Percentiles rank a stretch among this genome's conserved stretches.
Conservation (phyloP, 2,888 invertebrate species). For the Chaetogeoica ovagalla region DNA sequence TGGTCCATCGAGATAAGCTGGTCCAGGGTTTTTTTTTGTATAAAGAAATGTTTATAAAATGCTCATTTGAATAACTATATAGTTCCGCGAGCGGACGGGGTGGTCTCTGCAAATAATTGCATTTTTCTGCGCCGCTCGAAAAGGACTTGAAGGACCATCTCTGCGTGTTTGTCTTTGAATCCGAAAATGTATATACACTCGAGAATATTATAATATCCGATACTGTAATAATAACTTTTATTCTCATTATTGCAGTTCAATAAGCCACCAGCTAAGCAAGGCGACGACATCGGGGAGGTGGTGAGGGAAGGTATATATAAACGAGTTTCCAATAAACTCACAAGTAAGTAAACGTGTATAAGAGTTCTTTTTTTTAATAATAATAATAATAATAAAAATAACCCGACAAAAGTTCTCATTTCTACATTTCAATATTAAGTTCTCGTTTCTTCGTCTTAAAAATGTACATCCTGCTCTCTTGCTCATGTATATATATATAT, state of each 20-base stretch:
- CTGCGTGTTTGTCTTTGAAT: slow-evolving; percentile 41
- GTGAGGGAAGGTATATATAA: not conserved
- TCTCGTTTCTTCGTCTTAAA: slow-evolving; percentile 36
- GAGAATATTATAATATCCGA: slow-evolving; percentile 43
- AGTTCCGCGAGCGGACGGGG: not conserved
- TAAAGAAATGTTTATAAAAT: too few species aligned
- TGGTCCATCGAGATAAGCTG: too few species aligned
- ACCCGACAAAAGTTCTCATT: slow-evolving; percentile 50
- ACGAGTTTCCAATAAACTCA: slow-evolving; percentile 34
- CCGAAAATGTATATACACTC: slow-evolving; percentile 20
- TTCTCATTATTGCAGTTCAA: slow-evolving; percentile 50
- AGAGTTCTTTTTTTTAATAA: slow-evolving; percentile 34
- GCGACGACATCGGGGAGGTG: not conserved
- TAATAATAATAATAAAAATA: slow-evolving; percentile 34
- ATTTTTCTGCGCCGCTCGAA: not conserved
- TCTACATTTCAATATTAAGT: slow-evolving; percentile 52
- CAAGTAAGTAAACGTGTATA: slow-evolving; percentile 32
- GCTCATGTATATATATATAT: too few species aligned
- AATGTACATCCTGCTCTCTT: slow-evolving; percentile 11
- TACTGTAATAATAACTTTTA: slow-evolving; percentile 48
- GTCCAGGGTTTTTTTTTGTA: too few species aligned
- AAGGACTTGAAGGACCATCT: not conserved
- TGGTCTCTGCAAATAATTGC: slow-evolving; percentile 19
- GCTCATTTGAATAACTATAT: not conserved
- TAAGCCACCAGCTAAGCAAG: slow-evolving; percentile 22